phyloP scores from a whole-genome alignment of 2,888 invertebrate species.

The Drosophila melanocephala region DNA sequence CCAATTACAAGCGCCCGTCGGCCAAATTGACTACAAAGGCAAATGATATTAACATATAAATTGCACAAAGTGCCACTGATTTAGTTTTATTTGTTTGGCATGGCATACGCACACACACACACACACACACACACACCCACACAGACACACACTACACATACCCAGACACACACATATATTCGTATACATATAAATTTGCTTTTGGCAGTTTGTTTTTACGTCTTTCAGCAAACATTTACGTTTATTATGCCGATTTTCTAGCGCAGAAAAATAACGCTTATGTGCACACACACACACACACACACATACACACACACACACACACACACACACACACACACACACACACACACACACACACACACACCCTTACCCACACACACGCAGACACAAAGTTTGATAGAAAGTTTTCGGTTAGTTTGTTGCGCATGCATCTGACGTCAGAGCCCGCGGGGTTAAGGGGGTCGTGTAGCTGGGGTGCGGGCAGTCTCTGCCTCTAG shows the following conservation, averaged over 20 bases:
- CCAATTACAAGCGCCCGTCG: conserved; percentile 61
- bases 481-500: conserved; percentile 9
- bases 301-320: conserved; percentile 14
- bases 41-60: conserved; percentile 82
- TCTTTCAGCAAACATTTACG: conserved; percentile 75
- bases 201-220: conserved; percentile 71
- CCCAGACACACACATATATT: conserved; percentile 1
- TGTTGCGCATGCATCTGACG: conserved; percentile 50
- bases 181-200: conserved; percentile 9
- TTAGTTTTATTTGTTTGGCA: conserved; percentile 64
- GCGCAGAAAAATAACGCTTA: conserved; percentile 83
- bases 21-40: conserved; percentile 70
- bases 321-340: conserved; percentile 30
- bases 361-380: conserved; percentile 4
- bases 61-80: conserved; percentile 79
- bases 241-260: conserved; percentile 82
- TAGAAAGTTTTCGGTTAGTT: conserved; percentile 43
- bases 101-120: conserved; percentile 19
- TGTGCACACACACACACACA: conserved; percentile 43
- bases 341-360: conserved; percentile 16
- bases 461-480: background rate
- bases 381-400: conserved; percentile 38
- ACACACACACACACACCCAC: conserved; percentile 7
- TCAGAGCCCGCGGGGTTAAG: conserved; percentile 30
- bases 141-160: conserved; percentile 5